Conservation (phyloP, 2,888 invertebrate species). For the Acheta domesticus region DNA sequence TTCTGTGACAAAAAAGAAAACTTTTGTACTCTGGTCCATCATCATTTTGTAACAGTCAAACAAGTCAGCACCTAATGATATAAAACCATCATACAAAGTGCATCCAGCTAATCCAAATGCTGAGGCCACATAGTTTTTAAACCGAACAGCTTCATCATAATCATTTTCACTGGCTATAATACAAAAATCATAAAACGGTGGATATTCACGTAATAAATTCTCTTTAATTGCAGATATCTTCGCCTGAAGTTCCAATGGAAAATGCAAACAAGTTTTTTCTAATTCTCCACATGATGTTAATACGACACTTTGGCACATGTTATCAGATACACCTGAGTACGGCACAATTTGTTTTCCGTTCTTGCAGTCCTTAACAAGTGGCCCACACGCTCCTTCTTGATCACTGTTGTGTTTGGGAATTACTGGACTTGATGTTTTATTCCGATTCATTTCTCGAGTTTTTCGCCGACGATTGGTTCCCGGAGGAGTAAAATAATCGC, state of each 20-base stretch:
- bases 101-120: conserved; percentile 29
- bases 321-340: not conserved
- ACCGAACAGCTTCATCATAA: conserved; percentile 23
- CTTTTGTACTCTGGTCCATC: conserved; percentile 34
- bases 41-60: conserved; percentile 32
- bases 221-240: not conserved
- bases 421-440: too few relatives aligned
- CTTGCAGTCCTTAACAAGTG: too few relatives aligned
- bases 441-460: not conserved
- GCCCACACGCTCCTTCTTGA: not conserved
- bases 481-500: not conserved
- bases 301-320: not conserved
- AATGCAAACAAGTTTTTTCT: not conserved
- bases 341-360: not conserved
- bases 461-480: not conserved
- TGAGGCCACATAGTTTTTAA: conserved; percentile 28
- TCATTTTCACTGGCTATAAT: conserved; percentile 31
- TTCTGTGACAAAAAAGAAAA: conserved; percentile 31
- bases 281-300: not conserved
- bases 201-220: not conserved
- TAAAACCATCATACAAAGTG: conserved; percentile 29
- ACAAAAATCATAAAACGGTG: conserved; percentile 33
- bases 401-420: not conserved
- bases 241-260: not conserved
- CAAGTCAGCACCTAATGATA: conserved; percentile 27